A percentile compares a stretch with the other conserved stretches of the same genome.
Evolutionary conservation across 2,888 invertebrate species (phyloP).

Genomic region (Drepana falcataria): DNA sequence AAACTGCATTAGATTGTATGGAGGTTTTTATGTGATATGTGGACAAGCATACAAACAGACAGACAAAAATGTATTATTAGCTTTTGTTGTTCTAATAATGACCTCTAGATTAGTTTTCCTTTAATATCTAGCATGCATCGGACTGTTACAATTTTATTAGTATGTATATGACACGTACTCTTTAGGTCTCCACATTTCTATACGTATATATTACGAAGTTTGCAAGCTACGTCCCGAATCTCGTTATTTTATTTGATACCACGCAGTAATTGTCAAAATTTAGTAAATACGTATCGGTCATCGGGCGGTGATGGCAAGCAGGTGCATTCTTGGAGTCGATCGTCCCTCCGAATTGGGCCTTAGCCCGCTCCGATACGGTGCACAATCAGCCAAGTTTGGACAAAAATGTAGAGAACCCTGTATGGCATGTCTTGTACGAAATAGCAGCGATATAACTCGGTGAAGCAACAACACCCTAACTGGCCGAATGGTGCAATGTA

Average conservation of each 20-base stretch:
- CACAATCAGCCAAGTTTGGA: conserved; percentile 40
- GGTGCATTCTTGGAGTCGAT: conserved; percentile 48
- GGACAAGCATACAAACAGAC: no score
- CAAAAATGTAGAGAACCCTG: conserved; percentile 68
- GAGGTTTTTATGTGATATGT: no score
- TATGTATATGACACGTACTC: no score
- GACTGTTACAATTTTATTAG: no score
- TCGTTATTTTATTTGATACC: neutral
- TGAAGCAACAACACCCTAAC: conserved; percentile 29
- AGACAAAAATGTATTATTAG: no score
- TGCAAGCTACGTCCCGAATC: no score
- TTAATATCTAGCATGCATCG: no score
- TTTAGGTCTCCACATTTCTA: no score
- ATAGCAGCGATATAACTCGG: conserved; percentile 44
- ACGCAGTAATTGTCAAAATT: conserved; percentile 39
- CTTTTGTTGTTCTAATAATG: no score
- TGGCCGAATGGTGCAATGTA: conserved; percentile 9
- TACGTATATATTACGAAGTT: no score
- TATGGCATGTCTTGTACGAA: conserved; percentile 65
- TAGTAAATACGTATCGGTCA: conserved; percentile 45
- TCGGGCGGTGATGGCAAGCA: conserved; percentile 51
- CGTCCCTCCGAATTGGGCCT: conserved; percentile 29
- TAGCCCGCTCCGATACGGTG: conserved; percentile 44
- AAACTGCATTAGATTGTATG: no score
- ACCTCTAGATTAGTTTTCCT: no score